These are phyloP conservation scores for Sisor rabdophorus DNA, from an alignment of 2,113 vertebrate genomes.

Conservation along the genomic window DNA sequence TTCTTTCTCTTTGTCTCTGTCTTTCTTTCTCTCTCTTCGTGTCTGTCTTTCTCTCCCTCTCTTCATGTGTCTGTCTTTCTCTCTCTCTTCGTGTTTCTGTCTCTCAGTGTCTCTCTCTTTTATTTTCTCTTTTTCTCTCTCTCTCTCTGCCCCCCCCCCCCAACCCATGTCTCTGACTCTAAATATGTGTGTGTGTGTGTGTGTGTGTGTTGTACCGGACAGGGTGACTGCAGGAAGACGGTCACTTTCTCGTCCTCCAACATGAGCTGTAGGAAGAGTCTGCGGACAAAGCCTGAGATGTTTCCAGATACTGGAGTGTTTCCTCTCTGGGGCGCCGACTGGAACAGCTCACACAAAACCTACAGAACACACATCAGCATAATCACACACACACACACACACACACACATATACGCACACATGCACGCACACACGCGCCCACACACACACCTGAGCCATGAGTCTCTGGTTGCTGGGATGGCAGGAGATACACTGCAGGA, in stretches of 20 bases:
- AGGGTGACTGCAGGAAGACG: constrained; percentile 97
- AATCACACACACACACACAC: neutral
- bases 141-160: no score
- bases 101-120: no score
- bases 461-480: constrained; percentile 91
- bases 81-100: no score
- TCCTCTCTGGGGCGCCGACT: constrained; percentile 89
- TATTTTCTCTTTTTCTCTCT: no score
- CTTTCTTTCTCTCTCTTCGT: no score
- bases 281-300: constrained; percentile 95
- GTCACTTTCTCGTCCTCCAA: constrained; percentile 98
- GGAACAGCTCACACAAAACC: constrained; percentile 98
- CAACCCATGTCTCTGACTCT: no score
- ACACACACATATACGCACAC: neutral
- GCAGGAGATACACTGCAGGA: constrained; percentile 96
- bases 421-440: neutral
- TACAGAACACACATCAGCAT: constrained; percentile 48
- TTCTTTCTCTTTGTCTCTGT: no score
- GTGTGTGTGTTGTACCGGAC: constrained; percentile 75
- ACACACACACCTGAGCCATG: constrained; percentile 84
- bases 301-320: constrained; percentile 91
- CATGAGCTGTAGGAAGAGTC: constrained; percentile 97
- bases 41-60: no score
- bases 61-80: no score
- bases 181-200: neutral